These are phyloP conservation scores for Platorchestia sp. DNA, from an alignment of 1,140 invertebrate species.

Conservation along the genomic window DNA sequence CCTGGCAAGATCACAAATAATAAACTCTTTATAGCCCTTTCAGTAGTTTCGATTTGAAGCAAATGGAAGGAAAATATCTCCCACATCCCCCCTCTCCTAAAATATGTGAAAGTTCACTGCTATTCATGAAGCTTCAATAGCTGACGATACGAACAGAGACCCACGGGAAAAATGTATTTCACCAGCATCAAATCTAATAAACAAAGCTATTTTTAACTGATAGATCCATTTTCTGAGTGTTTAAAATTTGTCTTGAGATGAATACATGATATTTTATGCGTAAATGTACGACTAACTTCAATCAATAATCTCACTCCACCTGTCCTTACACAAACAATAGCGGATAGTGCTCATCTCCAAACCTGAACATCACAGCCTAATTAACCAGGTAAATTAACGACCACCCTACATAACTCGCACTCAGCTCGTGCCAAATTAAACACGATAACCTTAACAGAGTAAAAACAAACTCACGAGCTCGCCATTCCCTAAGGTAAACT, in stretches of 20 bases:
- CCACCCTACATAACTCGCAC: background rate
- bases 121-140: too few species aligned
- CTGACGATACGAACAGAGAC: too few species aligned
- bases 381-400: background rate
- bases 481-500: background rate
- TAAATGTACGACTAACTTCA: background rate
- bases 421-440: background rate
- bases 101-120: too few species aligned
- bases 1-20: too few species aligned
- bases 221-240: background rate
- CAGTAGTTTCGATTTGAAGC: too few species aligned
- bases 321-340: background rate
- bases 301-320: background rate
- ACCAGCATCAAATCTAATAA: background rate
- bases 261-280: background rate
- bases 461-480: background rate
- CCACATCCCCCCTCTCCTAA: too few species aligned
- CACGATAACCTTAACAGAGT: constrained; percentile 7
- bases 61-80: too few species aligned
- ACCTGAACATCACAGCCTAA: background rate
- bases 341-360: background rate
- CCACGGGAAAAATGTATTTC: too few species aligned
- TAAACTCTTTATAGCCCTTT: too few species aligned
- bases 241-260: background rate
- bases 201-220: background rate